Conservation (phyloP, 2,113 vertebrate species). For the Bujurquina vittata region DNA sequence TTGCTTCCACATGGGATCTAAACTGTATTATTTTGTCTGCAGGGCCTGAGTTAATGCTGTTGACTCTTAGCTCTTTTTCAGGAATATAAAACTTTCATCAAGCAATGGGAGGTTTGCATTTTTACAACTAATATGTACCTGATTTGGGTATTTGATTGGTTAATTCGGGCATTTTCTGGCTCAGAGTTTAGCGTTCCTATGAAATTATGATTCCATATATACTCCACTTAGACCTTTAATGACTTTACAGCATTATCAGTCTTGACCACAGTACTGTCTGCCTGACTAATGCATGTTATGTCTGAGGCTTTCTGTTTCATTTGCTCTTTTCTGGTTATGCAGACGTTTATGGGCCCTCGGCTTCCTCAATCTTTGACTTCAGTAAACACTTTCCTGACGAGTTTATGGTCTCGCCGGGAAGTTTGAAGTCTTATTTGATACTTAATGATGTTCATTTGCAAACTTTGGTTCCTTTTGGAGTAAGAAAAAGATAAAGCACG, state of each 20-base stretch:
- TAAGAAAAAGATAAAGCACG: neutral
- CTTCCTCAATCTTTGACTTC: neutral
- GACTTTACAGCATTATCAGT: neutral
- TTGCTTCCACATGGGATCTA: neutral
- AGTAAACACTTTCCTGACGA: neutral
- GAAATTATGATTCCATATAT: neutral
- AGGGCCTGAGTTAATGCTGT: neutral
- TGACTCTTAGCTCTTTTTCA: neutral
- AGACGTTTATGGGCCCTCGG: neutral
- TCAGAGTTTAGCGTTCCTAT: neutral
- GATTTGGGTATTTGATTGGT: neutral
- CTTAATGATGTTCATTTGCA: neutral
- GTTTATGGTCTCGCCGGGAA: neutral
- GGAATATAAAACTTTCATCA: conserved; percentile 5
- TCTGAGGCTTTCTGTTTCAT: neutral
- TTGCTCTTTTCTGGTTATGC: neutral
- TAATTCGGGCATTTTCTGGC: neutral
- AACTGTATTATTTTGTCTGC: conserved; percentile 14
- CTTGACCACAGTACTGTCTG: neutral
- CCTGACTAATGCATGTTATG: neutral
- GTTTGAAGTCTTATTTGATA: neutral
- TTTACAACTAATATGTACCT: neutral
- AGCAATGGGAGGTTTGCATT: neutral
- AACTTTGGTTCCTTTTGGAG: neutral
- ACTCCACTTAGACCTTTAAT: neutral